Percentiles rank a stretch among this genome's conserved stretches.
phyloP scores from a whole-genome alignment of 2,113 vertebrate species.

The Zosterops hypoxanthus region DNA sequence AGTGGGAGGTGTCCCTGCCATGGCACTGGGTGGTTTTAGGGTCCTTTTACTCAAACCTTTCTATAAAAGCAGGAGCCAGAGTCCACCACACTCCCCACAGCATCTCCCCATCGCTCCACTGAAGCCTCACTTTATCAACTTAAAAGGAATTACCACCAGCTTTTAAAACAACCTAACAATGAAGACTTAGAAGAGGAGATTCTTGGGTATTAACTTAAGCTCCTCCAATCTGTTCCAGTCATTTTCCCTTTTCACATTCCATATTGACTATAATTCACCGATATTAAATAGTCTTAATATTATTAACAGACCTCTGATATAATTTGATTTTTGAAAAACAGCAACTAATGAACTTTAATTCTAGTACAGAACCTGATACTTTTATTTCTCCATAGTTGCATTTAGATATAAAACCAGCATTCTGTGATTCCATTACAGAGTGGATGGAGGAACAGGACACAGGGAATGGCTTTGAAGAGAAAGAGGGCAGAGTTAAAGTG shows the following conservation, averaged over 20 bases:
- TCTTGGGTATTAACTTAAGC: not conserved
- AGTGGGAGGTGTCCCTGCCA: not conserved
- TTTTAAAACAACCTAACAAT: not conserved
- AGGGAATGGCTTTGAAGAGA: not conserved
- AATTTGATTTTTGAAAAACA: not conserved
- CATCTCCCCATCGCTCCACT: accelerated
- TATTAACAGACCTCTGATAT: not conserved
- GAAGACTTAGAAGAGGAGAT: not conserved
- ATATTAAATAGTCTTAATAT: not conserved
- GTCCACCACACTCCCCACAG: not conserved
- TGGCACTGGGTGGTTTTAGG: accelerated
- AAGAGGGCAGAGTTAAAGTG: not conserved
- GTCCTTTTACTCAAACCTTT: not conserved
- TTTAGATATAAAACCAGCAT: not conserved
- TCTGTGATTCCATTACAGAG: not conserved
- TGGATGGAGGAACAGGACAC: not conserved
- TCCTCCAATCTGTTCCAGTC: not conserved
- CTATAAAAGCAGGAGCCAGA: not conserved
- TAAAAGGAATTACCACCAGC: not conserved
- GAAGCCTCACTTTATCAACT: not conserved
- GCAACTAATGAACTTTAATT: not conserved
- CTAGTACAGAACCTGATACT: not conserved
- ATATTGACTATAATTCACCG: not conserved
- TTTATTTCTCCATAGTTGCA: not conserved
- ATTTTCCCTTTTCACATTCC: not conserved